phyloP scores from a whole-genome alignment of 1,140 invertebrate species.

The Drosophila biarmipes region DNA sequence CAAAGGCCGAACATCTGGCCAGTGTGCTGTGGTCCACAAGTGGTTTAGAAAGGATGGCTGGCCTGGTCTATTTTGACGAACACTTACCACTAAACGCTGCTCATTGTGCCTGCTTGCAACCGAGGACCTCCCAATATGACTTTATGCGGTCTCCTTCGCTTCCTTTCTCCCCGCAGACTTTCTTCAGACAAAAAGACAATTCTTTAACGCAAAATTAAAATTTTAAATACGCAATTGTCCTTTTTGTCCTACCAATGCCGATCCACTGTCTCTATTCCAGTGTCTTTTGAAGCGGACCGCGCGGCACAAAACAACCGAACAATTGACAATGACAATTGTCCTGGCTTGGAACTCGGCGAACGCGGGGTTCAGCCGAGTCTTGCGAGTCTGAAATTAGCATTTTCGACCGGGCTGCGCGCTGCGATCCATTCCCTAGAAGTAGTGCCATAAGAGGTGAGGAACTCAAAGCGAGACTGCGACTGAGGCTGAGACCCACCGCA shows the following conservation, averaged over 20 bases:
- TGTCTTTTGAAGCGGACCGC: conserved; percentile 68
- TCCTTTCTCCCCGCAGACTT: conserved; percentile 51
- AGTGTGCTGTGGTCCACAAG: conserved; percentile 24
- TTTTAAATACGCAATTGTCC: conserved; percentile 81
- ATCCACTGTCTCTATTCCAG: conserved; percentile 40
- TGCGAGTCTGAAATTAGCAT: conserved; percentile 64
- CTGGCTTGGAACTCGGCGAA: conserved; percentile 25
- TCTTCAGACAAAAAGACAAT: conserved; percentile 53
- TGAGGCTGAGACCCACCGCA: conserved; percentile 62
- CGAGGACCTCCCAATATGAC: conserved; percentile 79
- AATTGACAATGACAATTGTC: conserved; percentile 71
- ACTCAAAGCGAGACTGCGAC: not conserved
- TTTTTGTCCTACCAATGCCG: conserved; percentile 55
- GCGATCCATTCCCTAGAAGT: conserved; percentile 48
- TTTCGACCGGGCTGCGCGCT: conserved; percentile 43
- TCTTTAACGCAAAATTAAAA: conserved; percentile 74
- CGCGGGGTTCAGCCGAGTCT: conserved; percentile 39
- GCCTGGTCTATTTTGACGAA: conserved; percentile 46
- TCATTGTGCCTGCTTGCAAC: conserved; percentile 39
- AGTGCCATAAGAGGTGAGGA: conserved; percentile 34
- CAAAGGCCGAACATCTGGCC: conserved; percentile 40
- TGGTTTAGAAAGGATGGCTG: conserved; percentile 35
- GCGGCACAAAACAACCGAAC: conserved; percentile 42
- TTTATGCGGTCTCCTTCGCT: conserved; percentile 67
- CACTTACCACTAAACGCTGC: conserved; percentile 72